These are phyloP conservation scores for Heliocidaris tuberculata DNA, from an alignment of 35 echinoderm and acorn worm species.

Conservation along the genomic window DNA sequence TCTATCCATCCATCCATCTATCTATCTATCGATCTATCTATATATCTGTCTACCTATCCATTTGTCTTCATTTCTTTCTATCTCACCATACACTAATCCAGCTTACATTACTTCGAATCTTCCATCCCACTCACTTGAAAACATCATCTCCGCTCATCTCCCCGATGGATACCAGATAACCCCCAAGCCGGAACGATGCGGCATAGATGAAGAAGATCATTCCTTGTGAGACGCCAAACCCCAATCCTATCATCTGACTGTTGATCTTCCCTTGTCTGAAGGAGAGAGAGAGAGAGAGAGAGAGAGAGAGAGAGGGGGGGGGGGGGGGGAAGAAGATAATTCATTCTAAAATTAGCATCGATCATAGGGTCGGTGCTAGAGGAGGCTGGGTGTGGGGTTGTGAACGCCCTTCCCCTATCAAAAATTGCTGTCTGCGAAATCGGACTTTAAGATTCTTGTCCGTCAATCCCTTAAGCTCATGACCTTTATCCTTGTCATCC, in stretches of 20 bases:
- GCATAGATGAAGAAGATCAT: constrained; percentile 63
- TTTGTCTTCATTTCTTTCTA: not conserved
- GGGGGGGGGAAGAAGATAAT: not conserved
- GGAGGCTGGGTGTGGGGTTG: no score
- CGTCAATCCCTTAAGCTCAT: no score
- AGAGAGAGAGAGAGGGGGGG: no score
- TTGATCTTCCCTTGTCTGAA: constrained; percentile 59
- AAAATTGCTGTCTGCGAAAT: no score
- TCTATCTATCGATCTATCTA: not conserved
- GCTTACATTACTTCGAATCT: not conserved
- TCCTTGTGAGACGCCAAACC: constrained; percentile 53
- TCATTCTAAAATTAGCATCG: not conserved
- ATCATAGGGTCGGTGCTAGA: no score
- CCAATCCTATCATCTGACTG: constrained; percentile 29
- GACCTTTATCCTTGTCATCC: no score
- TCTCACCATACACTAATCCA: not conserved
- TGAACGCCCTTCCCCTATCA: no score
- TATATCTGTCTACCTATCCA: no score
- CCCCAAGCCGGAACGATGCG: constrained; percentile 64
- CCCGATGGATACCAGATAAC: constrained; percentile 31
- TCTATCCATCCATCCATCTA: no score
- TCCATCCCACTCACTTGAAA: constrained; percentile 83
- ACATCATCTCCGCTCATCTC: constrained; percentile 59
- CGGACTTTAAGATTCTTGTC: no score
- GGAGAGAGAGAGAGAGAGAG: not conserved